Evolutionary conservation across 2,797 vertebrate genomes (phyloP).

Genomic region (Bucorvus abyssinicus): DNA sequence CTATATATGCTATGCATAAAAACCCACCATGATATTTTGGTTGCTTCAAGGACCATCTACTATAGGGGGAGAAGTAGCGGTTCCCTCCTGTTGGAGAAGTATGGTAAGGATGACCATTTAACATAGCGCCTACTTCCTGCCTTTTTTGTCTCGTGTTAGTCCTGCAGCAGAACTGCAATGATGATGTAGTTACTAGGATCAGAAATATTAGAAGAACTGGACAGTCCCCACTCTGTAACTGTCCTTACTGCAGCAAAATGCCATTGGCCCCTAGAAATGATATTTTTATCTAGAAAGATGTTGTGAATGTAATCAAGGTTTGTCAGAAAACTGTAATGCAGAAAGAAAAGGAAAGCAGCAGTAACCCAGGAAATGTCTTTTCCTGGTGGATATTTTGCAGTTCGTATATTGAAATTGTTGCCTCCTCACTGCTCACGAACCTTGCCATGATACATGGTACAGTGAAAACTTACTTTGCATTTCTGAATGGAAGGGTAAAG

Average conservation of each 20-base stretch:
- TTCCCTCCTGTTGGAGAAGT: background rate
- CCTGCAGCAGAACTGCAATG: background rate
- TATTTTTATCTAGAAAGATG: background rate
- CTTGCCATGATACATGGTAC: background rate
- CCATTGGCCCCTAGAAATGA: background rate
- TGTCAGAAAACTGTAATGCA: background rate
- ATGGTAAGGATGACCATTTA: background rate
- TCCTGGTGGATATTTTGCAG: background rate
- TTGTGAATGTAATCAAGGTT: background rate
- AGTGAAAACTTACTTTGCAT: background rate
- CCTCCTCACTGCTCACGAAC: background rate
- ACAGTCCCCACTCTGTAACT: background rate
- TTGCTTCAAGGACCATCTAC: background rate
- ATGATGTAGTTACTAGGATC: background rate
- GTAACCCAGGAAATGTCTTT: background rate
- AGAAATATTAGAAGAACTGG: background rate
- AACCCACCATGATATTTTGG: background rate
- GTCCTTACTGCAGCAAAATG: background rate
- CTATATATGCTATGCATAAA: background rate
- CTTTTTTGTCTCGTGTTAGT: background rate
- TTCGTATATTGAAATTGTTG: background rate
- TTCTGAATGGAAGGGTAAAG: background rate
- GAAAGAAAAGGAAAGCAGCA: background rate
- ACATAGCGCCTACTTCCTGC: background rate
- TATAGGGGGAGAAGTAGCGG: background rate